These are phyloP conservation scores for Ctenosaura bakeri DNA, from an alignment of 2,797 vertebrate species.

Conservation along the genomic window DNA sequence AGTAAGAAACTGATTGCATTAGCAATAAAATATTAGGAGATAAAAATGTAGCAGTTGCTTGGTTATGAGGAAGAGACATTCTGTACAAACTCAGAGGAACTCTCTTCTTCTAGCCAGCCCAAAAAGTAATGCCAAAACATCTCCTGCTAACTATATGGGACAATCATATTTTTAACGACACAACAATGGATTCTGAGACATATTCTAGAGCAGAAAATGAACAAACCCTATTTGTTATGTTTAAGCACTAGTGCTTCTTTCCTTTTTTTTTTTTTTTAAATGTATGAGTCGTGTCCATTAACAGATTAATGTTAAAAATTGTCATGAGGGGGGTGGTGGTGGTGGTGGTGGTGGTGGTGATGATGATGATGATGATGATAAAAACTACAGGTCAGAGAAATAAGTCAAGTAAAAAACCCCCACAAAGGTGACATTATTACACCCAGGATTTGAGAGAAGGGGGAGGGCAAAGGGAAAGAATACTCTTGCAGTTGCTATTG, in stretches of 20 bases:
- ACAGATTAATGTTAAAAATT: background rate
- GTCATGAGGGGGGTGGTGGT: no score
- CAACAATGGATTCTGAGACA: background rate
- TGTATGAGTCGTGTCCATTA: no score
- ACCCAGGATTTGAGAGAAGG: background rate
- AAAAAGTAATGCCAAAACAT: background rate
- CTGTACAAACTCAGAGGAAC: background rate
- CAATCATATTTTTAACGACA: background rate
- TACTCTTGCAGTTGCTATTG: background rate
- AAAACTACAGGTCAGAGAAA: background rate
- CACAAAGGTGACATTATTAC: background rate
- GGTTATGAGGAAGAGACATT: background rate
- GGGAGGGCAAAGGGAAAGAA: no score
- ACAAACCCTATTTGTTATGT: background rate
- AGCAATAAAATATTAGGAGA: background rate
- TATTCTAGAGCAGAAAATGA: background rate
- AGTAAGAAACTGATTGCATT: background rate
- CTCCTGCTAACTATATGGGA: background rate
- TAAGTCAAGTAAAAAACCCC: background rate
- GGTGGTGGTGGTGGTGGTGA: no score
- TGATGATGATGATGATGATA: background rate
- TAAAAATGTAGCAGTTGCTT: background rate
- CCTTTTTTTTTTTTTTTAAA: background rate
- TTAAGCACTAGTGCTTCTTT: background rate
- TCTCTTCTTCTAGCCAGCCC: background rate